Conservation (phyloP, 2,113 vertebrate genomes). For the Axis porcinus region DNA sequence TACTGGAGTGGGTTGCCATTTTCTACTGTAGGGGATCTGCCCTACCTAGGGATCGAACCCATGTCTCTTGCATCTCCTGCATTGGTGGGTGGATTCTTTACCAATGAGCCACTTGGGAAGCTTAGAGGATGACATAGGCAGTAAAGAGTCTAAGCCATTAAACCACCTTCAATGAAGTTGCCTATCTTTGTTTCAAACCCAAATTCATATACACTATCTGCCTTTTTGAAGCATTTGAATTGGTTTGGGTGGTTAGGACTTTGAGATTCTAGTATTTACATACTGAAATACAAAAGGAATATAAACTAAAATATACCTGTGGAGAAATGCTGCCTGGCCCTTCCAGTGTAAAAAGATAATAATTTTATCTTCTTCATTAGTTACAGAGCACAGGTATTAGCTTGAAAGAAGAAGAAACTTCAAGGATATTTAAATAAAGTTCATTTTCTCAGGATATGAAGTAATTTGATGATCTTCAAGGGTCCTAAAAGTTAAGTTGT, state of each 20-base stretch:
- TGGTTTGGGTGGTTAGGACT: not conserved
- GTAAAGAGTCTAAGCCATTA: not conserved
- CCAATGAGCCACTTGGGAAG: not conserved
- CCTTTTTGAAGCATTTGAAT: not conserved
- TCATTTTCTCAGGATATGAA: not conserved
- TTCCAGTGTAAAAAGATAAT: not conserved
- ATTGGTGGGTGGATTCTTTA: not conserved
- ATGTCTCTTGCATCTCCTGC: not conserved
- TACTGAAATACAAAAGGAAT: not conserved
- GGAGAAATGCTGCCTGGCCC: not conserved
- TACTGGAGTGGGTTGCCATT: not conserved
- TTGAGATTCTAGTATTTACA: not conserved
- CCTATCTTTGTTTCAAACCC: slow-evolving; percentile 9
- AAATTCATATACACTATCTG: not conserved
- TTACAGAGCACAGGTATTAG: not conserved
- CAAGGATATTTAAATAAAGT: not conserved
- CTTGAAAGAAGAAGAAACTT: not conserved
- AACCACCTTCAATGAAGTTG: not conserved
- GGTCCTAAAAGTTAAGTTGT: not conserved
- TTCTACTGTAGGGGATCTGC: not conserved
- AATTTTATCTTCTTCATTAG: not conserved
- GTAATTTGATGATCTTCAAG: not conserved
- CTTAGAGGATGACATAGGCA: not conserved
- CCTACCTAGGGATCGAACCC: not conserved
- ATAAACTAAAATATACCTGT: not conserved